Evolutionary conservation across 1,140 invertebrate species (phyloP).

Genomic region (Aphelenchoides fujianensis): DNA sequence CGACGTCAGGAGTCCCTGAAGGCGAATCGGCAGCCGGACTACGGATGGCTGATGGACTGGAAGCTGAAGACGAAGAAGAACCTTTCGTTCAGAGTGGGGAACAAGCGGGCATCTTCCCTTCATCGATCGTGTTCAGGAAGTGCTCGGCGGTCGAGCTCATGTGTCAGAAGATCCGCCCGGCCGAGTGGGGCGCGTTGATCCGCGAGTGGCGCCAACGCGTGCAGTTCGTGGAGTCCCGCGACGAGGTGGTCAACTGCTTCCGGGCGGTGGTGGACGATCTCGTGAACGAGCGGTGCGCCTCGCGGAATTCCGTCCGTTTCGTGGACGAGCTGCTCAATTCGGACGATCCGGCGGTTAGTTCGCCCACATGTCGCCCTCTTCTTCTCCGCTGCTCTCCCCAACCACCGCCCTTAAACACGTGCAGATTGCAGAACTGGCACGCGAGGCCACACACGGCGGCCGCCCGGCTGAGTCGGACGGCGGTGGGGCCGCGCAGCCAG

Average conservation of each 20-base stretch:
- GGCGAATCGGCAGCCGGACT: slow-evolving; percentile 29
- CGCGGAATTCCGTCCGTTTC: background rate
- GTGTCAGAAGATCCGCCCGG: slow-evolving; percentile 36
- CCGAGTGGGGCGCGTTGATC: slow-evolving; percentile 38
- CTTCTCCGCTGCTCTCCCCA: background rate
- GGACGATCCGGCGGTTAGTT: slow-evolving; percentile 3
- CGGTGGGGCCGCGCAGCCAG: slow-evolving; percentile 9
- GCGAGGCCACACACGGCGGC: slow-evolving; percentile 21
- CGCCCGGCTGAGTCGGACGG: background rate
- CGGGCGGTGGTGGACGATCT: slow-evolving; percentile 6
- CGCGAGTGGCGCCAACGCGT: slow-evolving; percentile 31
- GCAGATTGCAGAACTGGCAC: slow-evolving; percentile 16
- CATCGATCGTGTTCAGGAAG: slow-evolving; percentile 27
- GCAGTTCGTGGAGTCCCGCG: slow-evolving; percentile 17
- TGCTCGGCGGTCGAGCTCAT: slow-evolving; percentile 33
- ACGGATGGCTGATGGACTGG: slow-evolving; percentile 43
- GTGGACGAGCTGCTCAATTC: background rate
- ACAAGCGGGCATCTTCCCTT: background rate
- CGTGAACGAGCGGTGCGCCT: slow-evolving; percentile 1
- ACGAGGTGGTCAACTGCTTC: slow-evolving; percentile 31
- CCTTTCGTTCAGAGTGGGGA: slow-evolving; percentile 31
- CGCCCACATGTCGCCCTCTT: slow-evolving; percentile 8
- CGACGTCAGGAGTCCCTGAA: slow-evolving; percentile 29
- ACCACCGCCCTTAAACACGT: slow-evolving; percentile 17
- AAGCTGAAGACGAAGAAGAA: slow-evolving; percentile 40